These are phyloP conservation scores for Cydia pomonella DNA, from an alignment of 1,140 invertebrate genomes.

Conservation along the genomic window DNA sequence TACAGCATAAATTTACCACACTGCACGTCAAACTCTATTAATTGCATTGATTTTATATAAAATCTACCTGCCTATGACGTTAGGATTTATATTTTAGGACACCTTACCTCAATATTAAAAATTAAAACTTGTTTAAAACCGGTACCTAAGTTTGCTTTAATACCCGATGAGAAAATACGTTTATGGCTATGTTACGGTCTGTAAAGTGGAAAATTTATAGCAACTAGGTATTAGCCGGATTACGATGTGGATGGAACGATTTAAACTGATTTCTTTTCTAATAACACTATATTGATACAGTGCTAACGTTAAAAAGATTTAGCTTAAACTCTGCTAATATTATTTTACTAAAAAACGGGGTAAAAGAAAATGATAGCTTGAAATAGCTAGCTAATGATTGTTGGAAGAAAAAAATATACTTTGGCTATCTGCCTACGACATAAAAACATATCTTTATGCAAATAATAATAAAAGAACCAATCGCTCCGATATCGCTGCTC, in stretches of 20 bases:
- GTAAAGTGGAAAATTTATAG: slow-evolving; percentile 30
- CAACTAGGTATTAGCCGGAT: slow-evolving; percentile 26
- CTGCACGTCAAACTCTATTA: no score
- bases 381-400: no score
- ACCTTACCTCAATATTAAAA: slow-evolving; percentile 6
- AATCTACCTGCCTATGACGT: background rate
- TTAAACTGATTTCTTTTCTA: background rate
- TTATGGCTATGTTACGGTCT: slow-evolving; percentile 23
- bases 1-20: no score
- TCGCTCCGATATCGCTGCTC: background rate
- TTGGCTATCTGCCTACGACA: no score
- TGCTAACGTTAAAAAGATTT: background rate
- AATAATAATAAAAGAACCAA: background rate
- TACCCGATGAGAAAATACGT: slow-evolving; percentile 22
- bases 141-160: background rate
- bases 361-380: no score
- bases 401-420: no score
- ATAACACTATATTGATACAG: background rate
- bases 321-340: background rate
- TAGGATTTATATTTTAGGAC: background rate
- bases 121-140: slow-evolving; percentile 3
- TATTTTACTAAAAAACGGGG: no score
- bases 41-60: no score
- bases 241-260: background rate
- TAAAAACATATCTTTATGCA: no score